These are phyloP conservation scores for Coelinius sp. DNA, from an alignment of 2,888 invertebrate species.

Conservation along the genomic window DNA sequence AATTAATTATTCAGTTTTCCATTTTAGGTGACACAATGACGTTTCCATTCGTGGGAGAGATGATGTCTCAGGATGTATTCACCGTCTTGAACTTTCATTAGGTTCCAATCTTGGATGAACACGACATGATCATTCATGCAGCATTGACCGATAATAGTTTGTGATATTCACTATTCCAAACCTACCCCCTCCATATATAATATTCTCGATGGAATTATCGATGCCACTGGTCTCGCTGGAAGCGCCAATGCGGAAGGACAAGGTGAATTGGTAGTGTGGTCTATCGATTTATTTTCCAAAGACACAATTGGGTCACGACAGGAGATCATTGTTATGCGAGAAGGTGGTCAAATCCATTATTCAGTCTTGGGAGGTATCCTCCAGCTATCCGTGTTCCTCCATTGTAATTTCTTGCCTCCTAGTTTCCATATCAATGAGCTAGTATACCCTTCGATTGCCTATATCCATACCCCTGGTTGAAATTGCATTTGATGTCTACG, in stretches of 20 bases:
- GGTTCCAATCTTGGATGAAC: too few relatives aligned
- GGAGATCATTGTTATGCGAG: constrained; percentile 63
- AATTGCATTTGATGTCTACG: constrained; percentile 55
- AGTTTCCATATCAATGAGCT: constrained; percentile 69
- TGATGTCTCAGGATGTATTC: too few relatives aligned
- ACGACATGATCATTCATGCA: not conserved
- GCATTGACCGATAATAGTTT: not conserved
- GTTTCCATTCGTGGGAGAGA: too few relatives aligned
- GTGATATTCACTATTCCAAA: constrained; percentile 3
- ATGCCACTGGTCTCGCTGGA: constrained; percentile 18
- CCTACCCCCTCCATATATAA: not conserved
- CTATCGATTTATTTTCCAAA: constrained; percentile 59
- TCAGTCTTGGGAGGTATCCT: constrained; percentile 55
- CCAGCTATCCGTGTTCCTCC: constrained; percentile 61
- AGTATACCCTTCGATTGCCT: constrained; percentile 17
- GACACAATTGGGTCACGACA: constrained; percentile 58
- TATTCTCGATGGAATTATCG: constrained; percentile 30
- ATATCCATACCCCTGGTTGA: constrained; percentile 47
- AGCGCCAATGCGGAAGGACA: constrained; percentile 25
- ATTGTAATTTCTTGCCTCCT: constrained; percentile 68
- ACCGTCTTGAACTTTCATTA: not conserved
- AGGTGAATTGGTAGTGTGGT: constrained; percentile 50
- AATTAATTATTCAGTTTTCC: too few relatives aligned
- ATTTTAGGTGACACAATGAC: not conserved
- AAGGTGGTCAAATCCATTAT: constrained; percentile 66